Conservation (phyloP, 2,113 vertebrate genomes). For the Prinia subflava region DNA sequence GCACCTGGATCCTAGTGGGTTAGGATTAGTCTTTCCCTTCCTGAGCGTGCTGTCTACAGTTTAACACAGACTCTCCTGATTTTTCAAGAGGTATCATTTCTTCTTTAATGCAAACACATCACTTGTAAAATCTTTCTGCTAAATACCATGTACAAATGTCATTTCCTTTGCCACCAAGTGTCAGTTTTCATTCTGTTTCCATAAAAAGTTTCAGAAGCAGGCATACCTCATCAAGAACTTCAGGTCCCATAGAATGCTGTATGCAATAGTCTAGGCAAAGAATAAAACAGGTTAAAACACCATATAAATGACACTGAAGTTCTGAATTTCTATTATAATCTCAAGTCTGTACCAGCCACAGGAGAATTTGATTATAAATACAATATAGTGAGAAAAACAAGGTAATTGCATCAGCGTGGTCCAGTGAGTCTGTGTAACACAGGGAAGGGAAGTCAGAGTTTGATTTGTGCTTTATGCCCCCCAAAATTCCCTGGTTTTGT, state of each 20-base stretch:
- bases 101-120: background rate
- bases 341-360: background rate
- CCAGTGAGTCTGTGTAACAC: background rate
- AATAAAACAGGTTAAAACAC: background rate
- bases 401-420: background rate
- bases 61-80: background rate
- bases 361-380: background rate
- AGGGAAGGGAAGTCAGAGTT: background rate
- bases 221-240: constrained; percentile 99
- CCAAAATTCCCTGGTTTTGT: background rate
- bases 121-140: background rate
- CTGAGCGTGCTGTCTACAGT: background rate
- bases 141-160: background rate
- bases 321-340: background rate
- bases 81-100: background rate
- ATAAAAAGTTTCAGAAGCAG: background rate
- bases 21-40: background rate
- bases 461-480: background rate
- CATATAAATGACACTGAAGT: background rate
- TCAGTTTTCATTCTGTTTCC: background rate
- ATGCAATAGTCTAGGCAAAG: constrained; percentile 87
- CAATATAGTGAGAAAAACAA: background rate
- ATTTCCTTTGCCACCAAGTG: background rate
- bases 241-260: constrained; percentile 98
- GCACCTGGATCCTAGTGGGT: background rate